These are phyloP conservation scores for Melanargia galathea DNA, from an alignment of 2,888 invertebrate species.

Conservation along the genomic window DNA sequence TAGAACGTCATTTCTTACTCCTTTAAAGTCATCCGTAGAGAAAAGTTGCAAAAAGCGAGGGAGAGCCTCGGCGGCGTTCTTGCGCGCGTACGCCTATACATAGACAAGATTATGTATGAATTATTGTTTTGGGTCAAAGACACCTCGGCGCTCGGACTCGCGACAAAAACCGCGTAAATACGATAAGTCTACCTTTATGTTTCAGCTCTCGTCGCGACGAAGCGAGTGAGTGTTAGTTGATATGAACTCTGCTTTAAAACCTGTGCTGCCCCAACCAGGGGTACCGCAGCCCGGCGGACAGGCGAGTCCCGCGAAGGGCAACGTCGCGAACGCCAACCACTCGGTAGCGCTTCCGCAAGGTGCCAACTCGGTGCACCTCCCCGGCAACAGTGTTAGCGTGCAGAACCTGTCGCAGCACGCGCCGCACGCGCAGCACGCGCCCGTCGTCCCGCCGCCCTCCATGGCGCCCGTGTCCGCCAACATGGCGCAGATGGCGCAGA, in stretches of 20 bases:
- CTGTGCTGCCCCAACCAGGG: constrained; percentile 79
- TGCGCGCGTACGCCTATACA: constrained; percentile 69
- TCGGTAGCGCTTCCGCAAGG: constrained; percentile 70
- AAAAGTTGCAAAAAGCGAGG: constrained; percentile 55
- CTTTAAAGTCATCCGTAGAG: constrained; percentile 41
- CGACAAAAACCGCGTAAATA: constrained; percentile 60
- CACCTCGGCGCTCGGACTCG: constrained; percentile 65
- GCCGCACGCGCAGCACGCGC: constrained; percentile 55
- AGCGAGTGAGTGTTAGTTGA: constrained; percentile 56
- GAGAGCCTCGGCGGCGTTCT: constrained; percentile 65
- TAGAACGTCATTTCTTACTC: constrained; percentile 50
- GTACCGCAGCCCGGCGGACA: constrained; percentile 73
- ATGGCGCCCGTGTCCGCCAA: constrained; percentile 78
- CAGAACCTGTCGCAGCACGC: constrained; percentile 72
- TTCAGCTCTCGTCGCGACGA: constrained; percentile 62
- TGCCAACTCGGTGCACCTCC: constrained; percentile 66
- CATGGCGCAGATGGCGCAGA: constrained; percentile 80
- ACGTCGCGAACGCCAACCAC: constrained; percentile 72
- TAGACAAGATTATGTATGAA: constrained; percentile 64
- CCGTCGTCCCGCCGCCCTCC: constrained; percentile 65
- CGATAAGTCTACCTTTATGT: constrained; percentile 57
- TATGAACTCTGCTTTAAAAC: constrained; percentile 85
- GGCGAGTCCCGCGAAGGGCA: constrained; percentile 72
- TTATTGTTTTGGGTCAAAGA: constrained; percentile 80
- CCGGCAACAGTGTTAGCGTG: constrained; percentile 62